A percentile compares a stretch with the other conserved stretches of the same genome.
Evolutionary conservation across 2,113 vertebrate species (phyloP).

Genomic region (Xiphophorus maculatus): DNA sequence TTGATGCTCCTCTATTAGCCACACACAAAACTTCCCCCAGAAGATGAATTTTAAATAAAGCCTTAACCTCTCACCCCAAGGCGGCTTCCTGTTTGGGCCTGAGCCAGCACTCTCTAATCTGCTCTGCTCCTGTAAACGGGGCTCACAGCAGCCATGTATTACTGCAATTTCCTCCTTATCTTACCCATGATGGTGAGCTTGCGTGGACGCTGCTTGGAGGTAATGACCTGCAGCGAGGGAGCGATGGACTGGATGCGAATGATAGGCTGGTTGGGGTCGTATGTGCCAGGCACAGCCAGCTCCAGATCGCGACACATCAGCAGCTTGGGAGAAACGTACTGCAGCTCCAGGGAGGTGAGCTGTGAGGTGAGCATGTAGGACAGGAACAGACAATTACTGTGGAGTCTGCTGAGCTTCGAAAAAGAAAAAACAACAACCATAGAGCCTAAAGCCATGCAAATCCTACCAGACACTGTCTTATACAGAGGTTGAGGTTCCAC

Average conservation of each 20-base stretch:
- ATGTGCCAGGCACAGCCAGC: constrained; percentile 94
- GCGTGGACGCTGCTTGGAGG: constrained; percentile 96
- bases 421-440: constrained; percentile 2
- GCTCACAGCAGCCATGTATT: constrained; percentile 9
- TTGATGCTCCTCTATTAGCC: constrained; percentile 9
- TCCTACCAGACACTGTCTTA: constrained; percentile 8
- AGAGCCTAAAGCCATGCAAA: constrained; percentile 26
- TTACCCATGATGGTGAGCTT: constrained; percentile 98
- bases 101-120: constrained; percentile 22
- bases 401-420: constrained; percentile 7
- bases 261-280: constrained; percentile 96
- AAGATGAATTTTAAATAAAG: constrained; percentile 34
- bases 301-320: constrained; percentile 98
- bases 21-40: constrained; percentile 20
- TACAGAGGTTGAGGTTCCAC: constrained; percentile 19
- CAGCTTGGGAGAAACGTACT: constrained; percentile 96
- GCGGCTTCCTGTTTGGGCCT: constrained; percentile 24
- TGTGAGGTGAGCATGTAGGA: constrained; percentile 55
- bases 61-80: background rate
- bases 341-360: constrained; percentile 96
- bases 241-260: constrained; percentile 98
- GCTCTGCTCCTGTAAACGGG: constrained; percentile 32
- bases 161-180: constrained; percentile 48
- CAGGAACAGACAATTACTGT: constrained; percentile 37
- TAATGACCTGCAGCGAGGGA: constrained; percentile 96